Evolutionary conservation across 2,888 invertebrate genomes (phyloP).

Genomic region (Tetragonula carbonaria): DNA sequence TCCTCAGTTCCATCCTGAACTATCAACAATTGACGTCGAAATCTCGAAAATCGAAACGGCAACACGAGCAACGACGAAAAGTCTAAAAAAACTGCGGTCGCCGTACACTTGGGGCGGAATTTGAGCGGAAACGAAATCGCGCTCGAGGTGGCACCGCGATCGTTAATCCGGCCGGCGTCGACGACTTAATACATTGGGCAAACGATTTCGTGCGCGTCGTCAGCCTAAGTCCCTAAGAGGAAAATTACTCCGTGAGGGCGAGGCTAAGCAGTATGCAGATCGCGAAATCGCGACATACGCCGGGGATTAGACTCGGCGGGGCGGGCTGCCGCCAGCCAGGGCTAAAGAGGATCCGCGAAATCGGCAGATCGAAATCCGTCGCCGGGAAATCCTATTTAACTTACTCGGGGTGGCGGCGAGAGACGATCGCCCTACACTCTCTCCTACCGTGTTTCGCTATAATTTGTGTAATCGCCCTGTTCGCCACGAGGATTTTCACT

Average conservation of each 20-base stretch:
- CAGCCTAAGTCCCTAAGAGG: slow-evolving; percentile 63
- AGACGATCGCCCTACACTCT: not conserved
- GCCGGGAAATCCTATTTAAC: slow-evolving; percentile 52
- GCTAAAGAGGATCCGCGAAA: slow-evolving; percentile 67
- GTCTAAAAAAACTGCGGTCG: too few relatives aligned
- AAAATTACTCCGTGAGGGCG: slow-evolving; percentile 71
- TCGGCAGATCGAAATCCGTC: slow-evolving; percentile 56
- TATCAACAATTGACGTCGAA: too few relatives aligned
- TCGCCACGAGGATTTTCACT: slow-evolving; percentile 7
- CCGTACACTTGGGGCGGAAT: slow-evolving; percentile 18
- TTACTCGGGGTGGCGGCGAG: slow-evolving; percentile 11
- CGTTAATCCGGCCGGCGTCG: slow-evolving; percentile 75
- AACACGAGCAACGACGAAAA: too few relatives aligned
- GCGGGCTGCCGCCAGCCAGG: not conserved
- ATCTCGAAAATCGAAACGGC: too few relatives aligned
- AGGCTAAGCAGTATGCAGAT: slow-evolving; percentile 80
- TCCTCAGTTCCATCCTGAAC: too few relatives aligned
- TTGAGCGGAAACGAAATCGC: slow-evolving; percentile 70
- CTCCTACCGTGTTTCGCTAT: not conserved
- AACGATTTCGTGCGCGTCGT: slow-evolving; percentile 70
- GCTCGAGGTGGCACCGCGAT: slow-evolving; percentile 57
- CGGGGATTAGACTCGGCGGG: slow-evolving; percentile 73
- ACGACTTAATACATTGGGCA: slow-evolving; percentile 77
- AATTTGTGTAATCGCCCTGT: slow-evolving; percentile 27
- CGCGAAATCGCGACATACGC: slow-evolving; percentile 79